These are phyloP conservation scores for Mustela nigripes DNA, from an alignment of 2,113 vertebrate species.

Conservation along the genomic window DNA sequence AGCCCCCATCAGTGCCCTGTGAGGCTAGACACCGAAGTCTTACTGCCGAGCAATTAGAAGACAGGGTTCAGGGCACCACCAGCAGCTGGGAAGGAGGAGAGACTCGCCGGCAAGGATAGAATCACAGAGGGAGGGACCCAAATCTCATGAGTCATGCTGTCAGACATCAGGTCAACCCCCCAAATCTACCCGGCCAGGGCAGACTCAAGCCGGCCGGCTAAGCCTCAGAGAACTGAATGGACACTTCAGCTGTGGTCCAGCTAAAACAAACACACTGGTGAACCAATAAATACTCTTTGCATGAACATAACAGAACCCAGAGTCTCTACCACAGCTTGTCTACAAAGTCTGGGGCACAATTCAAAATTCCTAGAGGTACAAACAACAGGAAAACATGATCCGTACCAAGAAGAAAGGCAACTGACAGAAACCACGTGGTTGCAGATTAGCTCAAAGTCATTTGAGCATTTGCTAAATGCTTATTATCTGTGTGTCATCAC, in stretches of 20 bases:
- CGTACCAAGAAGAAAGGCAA: neutral
- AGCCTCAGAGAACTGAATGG: neutral
- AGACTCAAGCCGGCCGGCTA: no score
- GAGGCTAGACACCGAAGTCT: neutral
- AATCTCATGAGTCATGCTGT: neutral
- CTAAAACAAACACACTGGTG: neutral
- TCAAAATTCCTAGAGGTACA: neutral
- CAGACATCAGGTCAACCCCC: neutral
- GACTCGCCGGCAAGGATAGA: neutral
- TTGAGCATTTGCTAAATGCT: neutral
- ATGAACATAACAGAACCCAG: neutral
- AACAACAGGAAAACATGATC: neutral
- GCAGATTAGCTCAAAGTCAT: neutral
- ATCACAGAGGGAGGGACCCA: neutral
- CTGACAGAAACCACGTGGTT: neutral
- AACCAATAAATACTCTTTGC: neutral
- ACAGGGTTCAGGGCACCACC: neutral
- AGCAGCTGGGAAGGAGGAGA: neutral
- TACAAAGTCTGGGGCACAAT: neutral
- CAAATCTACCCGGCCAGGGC: neutral
- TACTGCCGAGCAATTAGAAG: neutral
- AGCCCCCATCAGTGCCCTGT: neutral
- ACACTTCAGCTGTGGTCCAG: neutral
- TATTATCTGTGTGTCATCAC: neutral
- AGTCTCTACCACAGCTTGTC: neutral